Conservation (phyloP, 1,140 invertebrate species). For the Sinonovacula constricta region DNA sequence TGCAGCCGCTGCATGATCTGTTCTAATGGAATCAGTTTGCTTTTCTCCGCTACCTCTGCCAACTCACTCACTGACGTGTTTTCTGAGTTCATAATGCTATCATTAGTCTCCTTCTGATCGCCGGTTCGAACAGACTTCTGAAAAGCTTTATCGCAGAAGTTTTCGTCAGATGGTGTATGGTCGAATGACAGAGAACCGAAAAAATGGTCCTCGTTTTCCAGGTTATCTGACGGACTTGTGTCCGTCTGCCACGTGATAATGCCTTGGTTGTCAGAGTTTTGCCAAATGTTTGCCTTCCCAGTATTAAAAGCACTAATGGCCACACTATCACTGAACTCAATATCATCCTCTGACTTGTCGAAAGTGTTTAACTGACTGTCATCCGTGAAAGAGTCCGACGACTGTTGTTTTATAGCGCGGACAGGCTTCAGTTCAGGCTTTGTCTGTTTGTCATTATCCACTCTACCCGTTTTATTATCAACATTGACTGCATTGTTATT, state of each 20-base stretch:
- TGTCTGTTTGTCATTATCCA: conserved; percentile 30
- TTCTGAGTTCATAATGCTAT: conserved; percentile 6
- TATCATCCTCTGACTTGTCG: conserved; percentile 61
- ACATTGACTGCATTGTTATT: conserved; percentile 32
- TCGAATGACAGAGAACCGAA: conserved; percentile 63
- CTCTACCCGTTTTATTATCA: conserved; percentile 41
- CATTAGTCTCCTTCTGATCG: conserved; percentile 8
- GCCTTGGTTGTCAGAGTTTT: conserved; percentile 48
- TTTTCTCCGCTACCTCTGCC: conserved; percentile 10
- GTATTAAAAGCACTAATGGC: conserved; percentile 52
- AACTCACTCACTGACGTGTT: conserved; percentile 16
- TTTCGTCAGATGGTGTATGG: conserved; percentile 61
- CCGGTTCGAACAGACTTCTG: neutral
- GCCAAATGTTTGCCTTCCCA: conserved; percentile 58
- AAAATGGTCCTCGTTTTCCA: conserved; percentile 66
- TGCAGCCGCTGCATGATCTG: conserved; percentile 33
- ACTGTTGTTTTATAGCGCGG: conserved; percentile 44
- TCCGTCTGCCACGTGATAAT: conserved; percentile 61
- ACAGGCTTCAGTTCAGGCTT: conserved; percentile 18
- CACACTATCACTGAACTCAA: conserved; percentile 70
- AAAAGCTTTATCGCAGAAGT: conserved; percentile 18
- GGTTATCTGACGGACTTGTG: conserved; percentile 70
- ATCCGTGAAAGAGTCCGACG: conserved; percentile 49
- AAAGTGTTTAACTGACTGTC: conserved; percentile 52
- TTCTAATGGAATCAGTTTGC: conserved; percentile 29